phyloP scores from a whole-genome alignment of 2,888 invertebrate genomes.

The Lepidochitona cinerea region DNA sequence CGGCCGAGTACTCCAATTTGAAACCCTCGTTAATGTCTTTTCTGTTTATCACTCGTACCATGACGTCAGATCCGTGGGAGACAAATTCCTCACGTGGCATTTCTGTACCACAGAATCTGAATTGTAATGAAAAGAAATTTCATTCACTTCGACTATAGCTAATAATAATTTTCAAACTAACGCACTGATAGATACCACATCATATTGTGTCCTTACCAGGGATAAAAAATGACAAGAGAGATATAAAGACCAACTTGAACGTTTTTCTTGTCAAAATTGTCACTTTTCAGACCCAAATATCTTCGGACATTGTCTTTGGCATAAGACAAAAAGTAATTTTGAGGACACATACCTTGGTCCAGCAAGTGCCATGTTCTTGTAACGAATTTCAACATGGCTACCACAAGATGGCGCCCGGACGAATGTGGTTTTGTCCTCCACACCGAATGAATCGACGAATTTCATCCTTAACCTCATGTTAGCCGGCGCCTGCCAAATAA shows the following conservation, averaged over 20 bases:
- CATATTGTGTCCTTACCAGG: no score
- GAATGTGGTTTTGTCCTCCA: not conserved
- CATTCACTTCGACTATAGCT: no score
- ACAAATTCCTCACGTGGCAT: not conserved
- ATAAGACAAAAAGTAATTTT: no score
- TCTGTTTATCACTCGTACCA: not conserved
- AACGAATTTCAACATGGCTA: not conserved
- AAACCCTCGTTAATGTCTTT: not conserved
- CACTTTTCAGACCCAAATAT: no score
- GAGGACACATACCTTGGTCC: not conserved
- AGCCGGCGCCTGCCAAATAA: not conserved
- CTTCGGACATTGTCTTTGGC: no score
- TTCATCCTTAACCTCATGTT: not conserved
- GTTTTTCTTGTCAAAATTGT: no score
- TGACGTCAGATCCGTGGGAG: not conserved
- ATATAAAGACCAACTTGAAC: no score
- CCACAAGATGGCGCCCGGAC: not conserved
- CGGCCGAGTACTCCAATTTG: not conserved
- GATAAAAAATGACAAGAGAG: no score
- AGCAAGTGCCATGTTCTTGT: not conserved
- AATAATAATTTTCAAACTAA: no score
- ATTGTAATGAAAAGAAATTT: no score
- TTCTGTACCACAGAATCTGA: not conserved
- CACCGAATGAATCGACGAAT: not conserved
- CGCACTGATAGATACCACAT: no score